Base-by-base conservation (phyloP, 2,797 vertebrate species). In the Oryzias sinensis region DNA sequence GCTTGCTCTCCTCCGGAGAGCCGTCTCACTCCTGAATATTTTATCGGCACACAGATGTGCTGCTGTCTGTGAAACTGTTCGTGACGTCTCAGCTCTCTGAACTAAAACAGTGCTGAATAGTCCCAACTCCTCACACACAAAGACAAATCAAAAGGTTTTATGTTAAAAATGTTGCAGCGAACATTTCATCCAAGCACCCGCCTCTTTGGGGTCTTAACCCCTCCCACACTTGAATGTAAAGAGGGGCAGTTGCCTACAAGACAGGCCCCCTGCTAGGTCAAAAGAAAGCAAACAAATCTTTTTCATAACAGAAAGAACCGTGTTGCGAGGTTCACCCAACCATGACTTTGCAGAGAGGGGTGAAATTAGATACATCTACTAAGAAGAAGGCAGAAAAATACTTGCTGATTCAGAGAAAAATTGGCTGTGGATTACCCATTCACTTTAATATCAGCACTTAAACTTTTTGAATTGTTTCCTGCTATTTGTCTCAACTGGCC, bases 11-110 rank as follows among this genome's bases (percentile, higher is more conserved):
- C 91, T 91, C 87, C 72, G 47, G 86, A 87, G 89, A 88, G 89
- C 88, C 75, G 83, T 88, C 86, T 85, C 71, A 37, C 87, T 90
- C 80, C 85, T 93, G 84, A 93, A 93, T 93, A 93, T 93, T 93
- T 93, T 87, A 93, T 91, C 17, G 79, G 71, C 88, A 69, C 90
- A 88, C 92, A 93, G 92, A 93, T 93, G 92, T 90, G 92, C 89
- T 89, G 85, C 89, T 91, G 89, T 92, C 91, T 91, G 82, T 87
- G 86, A 87, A 89, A 90, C 89, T 73, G 87, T 85, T 91, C 82
- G 70, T 85, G 74, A 88, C 87, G 89, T 77, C 83, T 88, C 82
- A 76, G 85, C 84, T 81, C 77, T 68, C 68, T 82, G 71, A 80
- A 74, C 82, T 89, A 88, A 87, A 74, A 73, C 79, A 83, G 79